These are phyloP conservation scores for Tinamus major DNA, from an alignment of 2,797 vertebrate species.

Conservation along the genomic window DNA sequence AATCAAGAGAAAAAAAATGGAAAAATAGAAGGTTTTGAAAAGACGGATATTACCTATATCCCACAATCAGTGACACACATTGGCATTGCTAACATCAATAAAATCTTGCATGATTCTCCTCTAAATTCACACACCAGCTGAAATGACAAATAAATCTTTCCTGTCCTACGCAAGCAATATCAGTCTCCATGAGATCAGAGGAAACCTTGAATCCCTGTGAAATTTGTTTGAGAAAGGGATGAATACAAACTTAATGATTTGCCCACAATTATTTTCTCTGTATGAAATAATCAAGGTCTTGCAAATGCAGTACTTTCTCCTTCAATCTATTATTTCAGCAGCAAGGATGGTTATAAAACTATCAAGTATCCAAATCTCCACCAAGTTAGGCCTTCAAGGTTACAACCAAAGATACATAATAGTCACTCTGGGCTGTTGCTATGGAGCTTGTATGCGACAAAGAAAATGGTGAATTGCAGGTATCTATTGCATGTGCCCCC, in stretches of 20 bases:
- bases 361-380: background rate
- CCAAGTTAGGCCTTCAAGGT: constrained; percentile 4
- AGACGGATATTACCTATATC: background rate
- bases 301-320: background rate
- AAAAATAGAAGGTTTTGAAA: background rate
- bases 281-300: background rate
- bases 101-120: background rate
- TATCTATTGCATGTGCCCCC: background rate
- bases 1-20: background rate
- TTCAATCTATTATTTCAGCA: constrained; percentile 19
- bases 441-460: background rate
- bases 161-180: background rate
- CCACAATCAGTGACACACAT: background rate
- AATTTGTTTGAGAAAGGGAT: background rate
- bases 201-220: background rate
- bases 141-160: background rate
- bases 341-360: constrained; percentile 7
- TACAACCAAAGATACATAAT: background rate
- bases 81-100: background rate
- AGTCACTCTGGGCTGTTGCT: background rate
- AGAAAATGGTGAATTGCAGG: background rate
- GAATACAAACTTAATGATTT: background rate
- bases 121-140: background rate
- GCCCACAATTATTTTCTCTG: background rate
- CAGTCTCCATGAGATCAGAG: background rate